These are phyloP conservation scores for Bugulina stolonifera DNA, from an alignment of 2,888 invertebrate species.

Conservation along the genomic window DNA sequence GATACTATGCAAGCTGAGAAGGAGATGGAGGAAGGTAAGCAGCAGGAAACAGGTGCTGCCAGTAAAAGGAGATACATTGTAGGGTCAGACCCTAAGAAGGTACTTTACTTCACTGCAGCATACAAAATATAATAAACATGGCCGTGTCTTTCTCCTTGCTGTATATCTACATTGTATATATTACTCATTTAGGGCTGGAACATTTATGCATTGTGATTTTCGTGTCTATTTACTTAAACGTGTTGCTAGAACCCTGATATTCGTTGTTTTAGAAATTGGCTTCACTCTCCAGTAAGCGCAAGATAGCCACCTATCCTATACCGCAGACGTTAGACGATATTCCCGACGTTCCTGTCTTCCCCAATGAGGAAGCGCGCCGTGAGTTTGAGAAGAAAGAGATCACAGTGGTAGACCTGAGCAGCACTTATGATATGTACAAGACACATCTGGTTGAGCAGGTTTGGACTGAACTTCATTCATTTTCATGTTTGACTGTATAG, in stretches of 20 bases:
- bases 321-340: constrained; percentile 27
- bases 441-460: constrained; percentile 48
- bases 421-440: constrained; percentile 41
- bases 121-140: too few relatives aligned
- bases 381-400: constrained; percentile 35
- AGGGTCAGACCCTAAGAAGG: constrained; percentile 18
- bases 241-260: background rate
- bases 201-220: too few relatives aligned
- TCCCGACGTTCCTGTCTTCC: constrained; percentile 41
- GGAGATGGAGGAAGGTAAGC: constrained; percentile 12
- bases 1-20: constrained; percentile 20
- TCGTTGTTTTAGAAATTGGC: constrained; percentile 8
- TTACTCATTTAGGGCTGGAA: too few relatives aligned
- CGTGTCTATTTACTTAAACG: background rate
- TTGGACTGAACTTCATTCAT: too few relatives aligned
- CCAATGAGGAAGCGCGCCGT: constrained; percentile 33
- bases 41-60: too few relatives aligned
- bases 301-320: constrained; percentile 1
- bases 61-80: background rate
- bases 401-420: constrained; percentile 45
- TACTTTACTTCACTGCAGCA: background rate
- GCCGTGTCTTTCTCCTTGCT: too few relatives aligned
- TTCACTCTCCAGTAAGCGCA: background rate
- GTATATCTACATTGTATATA: too few relatives aligned
- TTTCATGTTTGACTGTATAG: too few relatives aligned